Evolutionary conservation across 1,140 invertebrate species (phyloP), one percentile per base, ranked within the genome.

Genomic region (Diabrotica virgifera): DNA sequence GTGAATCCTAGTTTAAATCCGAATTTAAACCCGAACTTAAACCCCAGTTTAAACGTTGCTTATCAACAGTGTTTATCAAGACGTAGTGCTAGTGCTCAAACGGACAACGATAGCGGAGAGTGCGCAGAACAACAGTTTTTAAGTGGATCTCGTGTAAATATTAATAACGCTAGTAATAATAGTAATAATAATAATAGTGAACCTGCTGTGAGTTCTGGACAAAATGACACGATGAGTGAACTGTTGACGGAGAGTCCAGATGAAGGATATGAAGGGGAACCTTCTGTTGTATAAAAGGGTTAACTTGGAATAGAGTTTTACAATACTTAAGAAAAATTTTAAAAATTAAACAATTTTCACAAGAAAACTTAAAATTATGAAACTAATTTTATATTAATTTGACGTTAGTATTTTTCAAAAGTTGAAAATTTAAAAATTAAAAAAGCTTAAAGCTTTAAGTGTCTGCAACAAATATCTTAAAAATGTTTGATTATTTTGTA

Each of bases 251-350:
- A 94, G 70, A 93, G 91, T 76, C 91, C 91, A 5, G 92, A 94
- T 76, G 92, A 94, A 76, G 92, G 92, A 1, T 94, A 93, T 76
- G 91, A 91, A 52, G 91, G 91, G 36, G 91, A 93, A 74, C 85
- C 78, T 5, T 78, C 79, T 14, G 70, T 68, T 13, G 68, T 73
- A 57, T 72, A 9, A 52, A 24, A 24, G 1, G 24, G 4, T 24
- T 35, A n/a, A 57, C 6, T 12, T 10, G n/a, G 10, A 35, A 55
- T 5, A 55, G 10, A 55, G n/a, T 55, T 13, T 24, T 24, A 24
- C 24, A 24, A 24, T 24, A 24, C 24, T 24, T 24, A 2, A 24
- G 4, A 24, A 2, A 24, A 24, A 24, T 24, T n/a, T n/a, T n/a
- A n/a, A n/a, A 24, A 24, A 2, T 24, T 24, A 24, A 24, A 24